Evolutionary conservation across 2,888 invertebrate genomes (phyloP), one percentile per base, ranked within the genome.

Genomic region (Buathra laborator): DNA sequence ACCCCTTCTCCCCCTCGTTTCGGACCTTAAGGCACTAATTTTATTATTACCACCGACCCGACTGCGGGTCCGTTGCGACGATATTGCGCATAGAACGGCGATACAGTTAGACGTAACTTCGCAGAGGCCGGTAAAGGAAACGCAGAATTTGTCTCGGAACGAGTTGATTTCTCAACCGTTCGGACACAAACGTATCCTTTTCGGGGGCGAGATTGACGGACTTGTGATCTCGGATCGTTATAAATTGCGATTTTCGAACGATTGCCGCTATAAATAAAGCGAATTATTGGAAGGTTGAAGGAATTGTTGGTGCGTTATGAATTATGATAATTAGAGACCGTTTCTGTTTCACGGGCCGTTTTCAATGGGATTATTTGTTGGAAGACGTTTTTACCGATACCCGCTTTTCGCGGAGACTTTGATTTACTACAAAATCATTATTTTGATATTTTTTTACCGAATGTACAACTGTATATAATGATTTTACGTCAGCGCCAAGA

Each of bases 41-140:
- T 81, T 77, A 77, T 84, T 84, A 77, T 77, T 77, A 44, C 81
- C 76, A 64, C 51, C 37, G 66, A 64, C 64, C 16, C 6, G 51
- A 24, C 43, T 3, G 43, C 53, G 19, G 43, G 19, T 0, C 72
- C 16, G 19, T 44, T 24, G 59, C 16, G 59, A 59, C 59, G 29
- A 19, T 59, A 59, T 59, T 59, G 59, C 37, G 37, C 59, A 59
- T 59, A 29, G 59, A 37, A 59, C 2, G 2, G 6, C 59, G 59
- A 29, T 59, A 53, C 59, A 72, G 56, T 72, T 72, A 59, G 56
- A 72, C 72, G 72, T 44, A 72, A 72, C 59, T 24, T 6, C 43
- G 24, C 3, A 19, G 56, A n/a, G 48, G 14, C 14, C 4, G 29
- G 24, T 9, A 3, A 37, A 37, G 48, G 1, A 68, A 29, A 44